Evolutionary conservation across 2,113 vertebrate genomes (phyloP).

Genomic region (Rhinolophus sinicus): DNA sequence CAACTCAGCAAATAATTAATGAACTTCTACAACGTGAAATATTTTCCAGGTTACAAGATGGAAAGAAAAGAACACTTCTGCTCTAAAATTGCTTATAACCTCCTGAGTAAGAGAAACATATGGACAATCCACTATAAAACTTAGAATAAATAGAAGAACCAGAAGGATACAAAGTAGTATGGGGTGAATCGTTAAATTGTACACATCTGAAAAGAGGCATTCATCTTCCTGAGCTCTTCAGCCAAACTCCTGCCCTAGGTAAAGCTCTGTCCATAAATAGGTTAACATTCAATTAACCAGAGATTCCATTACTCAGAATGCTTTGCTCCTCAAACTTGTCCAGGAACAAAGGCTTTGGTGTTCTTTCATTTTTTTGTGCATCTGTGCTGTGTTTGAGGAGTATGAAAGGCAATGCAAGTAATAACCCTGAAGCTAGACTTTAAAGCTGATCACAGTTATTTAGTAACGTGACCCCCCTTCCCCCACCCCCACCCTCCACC

Average conservation of each 20-base stretch:
- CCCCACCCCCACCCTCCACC: not conserved
- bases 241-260: not conserved
- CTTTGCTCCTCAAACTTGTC: not conserved
- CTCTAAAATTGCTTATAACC: slow-evolving; percentile 33
- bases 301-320: slow-evolving; percentile 36
- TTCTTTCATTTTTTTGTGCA: slow-evolving; percentile 43
- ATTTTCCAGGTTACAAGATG: slow-evolving; percentile 52
- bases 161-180: not conserved
- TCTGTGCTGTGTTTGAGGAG: not conserved
- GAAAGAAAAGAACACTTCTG: slow-evolving; percentile 8
- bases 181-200: not conserved
- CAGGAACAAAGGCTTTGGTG: slow-evolving; percentile 17
- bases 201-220: not conserved
- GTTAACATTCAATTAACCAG: slow-evolving; percentile 29
- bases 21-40: slow-evolving; percentile 37
- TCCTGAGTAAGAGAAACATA: slow-evolving; percentile 22
- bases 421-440: slow-evolving; percentile 58
- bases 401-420: not conserved
- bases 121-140: slow-evolving; percentile 10
- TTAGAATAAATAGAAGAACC: slow-evolving; percentile 25
- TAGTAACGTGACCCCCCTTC: slow-evolving; percentile 22
- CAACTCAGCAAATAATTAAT: slow-evolving; percentile 63
- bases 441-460: slow-evolving; percentile 68
- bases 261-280: not conserved
- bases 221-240: not conserved